These are phyloP conservation scores for Edolisoma coerulescens DNA, from an alignment of 2,113 vertebrate species.

Conservation along the genomic window DNA sequence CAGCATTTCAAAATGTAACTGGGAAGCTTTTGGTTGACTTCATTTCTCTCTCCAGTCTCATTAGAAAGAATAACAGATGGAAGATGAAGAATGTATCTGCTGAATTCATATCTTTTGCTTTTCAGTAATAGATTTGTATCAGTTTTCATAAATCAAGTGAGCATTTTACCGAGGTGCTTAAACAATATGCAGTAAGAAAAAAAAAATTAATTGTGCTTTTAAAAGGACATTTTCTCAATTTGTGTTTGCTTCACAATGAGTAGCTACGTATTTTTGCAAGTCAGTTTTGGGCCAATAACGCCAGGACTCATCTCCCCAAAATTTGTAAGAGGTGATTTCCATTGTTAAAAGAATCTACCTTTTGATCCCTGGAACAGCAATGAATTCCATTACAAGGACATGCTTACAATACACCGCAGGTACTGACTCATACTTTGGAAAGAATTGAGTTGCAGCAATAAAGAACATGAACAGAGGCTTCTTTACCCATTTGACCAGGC, in stretches of 20 bases:
- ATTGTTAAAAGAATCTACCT: not conserved
- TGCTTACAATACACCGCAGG: not conserved
- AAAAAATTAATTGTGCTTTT: not conserved
- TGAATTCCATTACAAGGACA: not conserved
- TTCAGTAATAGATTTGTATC: not conserved
- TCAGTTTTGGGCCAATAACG: not conserved
- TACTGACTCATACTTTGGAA: not conserved
- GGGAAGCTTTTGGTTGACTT: not conserved
- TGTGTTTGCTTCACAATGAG: not conserved
- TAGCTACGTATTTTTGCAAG: not conserved
- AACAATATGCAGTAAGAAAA: not conserved
- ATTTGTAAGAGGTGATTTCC: not conserved
- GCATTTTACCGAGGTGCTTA: not conserved
- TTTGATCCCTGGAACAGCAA: not conserved
- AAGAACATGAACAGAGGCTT: not conserved
- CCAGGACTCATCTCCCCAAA: not conserved
- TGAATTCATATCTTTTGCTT: not conserved
- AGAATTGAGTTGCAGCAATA: not conserved
- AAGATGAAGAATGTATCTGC: not conserved
- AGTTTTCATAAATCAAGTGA: not conserved
- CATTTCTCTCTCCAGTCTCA: not conserved
- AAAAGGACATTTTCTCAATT: not conserved
- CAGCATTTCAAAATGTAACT: not conserved
- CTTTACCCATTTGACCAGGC: not conserved
- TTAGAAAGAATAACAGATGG: not conserved